Percentiles rank a stretch among this genome's conserved stretches.
Conservation (phyloP, 2,113 vertebrate genomes). For the Rhineura floridana region DNA sequence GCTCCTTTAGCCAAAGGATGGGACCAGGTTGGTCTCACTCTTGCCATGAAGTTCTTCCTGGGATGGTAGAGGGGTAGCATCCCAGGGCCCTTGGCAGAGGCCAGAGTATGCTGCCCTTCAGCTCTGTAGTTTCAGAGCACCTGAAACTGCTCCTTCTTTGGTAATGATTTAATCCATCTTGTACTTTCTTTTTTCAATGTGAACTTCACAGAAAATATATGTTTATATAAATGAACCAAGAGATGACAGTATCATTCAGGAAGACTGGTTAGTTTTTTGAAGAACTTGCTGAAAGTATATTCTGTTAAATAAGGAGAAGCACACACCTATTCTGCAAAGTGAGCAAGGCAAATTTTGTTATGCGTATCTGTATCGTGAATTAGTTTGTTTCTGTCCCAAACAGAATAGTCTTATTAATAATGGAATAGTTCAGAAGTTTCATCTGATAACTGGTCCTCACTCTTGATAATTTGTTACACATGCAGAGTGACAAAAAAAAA, state of each 20-base stretch:
- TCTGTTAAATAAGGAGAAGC: slow-evolving; percentile 12
- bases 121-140: too few relatives aligned
- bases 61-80: too few relatives aligned
- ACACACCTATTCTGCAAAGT: neutral
- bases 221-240: slow-evolving; percentile 19
- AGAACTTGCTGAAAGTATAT: slow-evolving; percentile 23
- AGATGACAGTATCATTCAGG: slow-evolving; percentile 65
- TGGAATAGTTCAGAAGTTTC: neutral
- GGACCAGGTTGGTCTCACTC: too few relatives aligned
- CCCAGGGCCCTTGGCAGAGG: too few relatives aligned
- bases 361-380: neutral
- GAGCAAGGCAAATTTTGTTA: neutral
- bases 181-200: slow-evolving; percentile 36
- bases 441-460: neutral
- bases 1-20: too few relatives aligned
- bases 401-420: neutral
- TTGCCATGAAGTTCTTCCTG: too few relatives aligned
- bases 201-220: slow-evolving; percentile 1
- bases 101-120: too few relatives aligned
- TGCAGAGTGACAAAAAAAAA: too few relatives aligned
- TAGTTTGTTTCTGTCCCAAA: neutral
- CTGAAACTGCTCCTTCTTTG: too few relatives aligned
- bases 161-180: neutral
- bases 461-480: neutral
- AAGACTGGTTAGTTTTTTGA: slow-evolving; percentile 46